phyloP scores from a whole-genome alignment of 2,113 vertebrate genomes.

The Cricetomys ansorgei region DNA sequence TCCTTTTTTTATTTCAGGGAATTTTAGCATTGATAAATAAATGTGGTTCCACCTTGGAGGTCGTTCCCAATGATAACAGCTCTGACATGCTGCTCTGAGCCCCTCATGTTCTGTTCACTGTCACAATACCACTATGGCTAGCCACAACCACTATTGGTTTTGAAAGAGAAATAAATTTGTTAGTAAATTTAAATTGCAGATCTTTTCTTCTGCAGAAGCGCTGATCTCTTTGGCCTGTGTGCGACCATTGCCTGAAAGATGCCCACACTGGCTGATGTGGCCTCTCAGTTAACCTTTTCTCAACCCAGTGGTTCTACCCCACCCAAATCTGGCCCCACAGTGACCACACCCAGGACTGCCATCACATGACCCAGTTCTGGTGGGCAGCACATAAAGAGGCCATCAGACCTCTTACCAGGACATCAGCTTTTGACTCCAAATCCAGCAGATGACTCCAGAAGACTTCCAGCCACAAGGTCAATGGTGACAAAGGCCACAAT shows the following conservation, averaged over 20 bases:
- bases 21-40: slow-evolving; percentile 81
- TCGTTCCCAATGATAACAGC: slow-evolving; percentile 82
- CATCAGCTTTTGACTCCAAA: background rate
- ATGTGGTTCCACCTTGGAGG: slow-evolving; percentile 76
- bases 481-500: background rate
- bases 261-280: accelerated
- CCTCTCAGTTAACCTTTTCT: background rate
- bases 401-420: background rate
- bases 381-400: background rate
- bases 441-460: background rate
- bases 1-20: slow-evolving; percentile 84
- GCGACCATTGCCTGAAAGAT: background rate
- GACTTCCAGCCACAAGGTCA: background rate
- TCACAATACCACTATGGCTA: slow-evolving; percentile 87
- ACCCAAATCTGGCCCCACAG: background rate
- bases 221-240: background rate
- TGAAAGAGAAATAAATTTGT: too few relatives aligned
- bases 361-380: background rate
- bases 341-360: background rate
- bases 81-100: slow-evolving; percentile 85
- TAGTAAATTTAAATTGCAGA: too few relatives aligned
- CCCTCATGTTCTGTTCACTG: slow-evolving; percentile 82
- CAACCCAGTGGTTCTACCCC: too few relatives aligned
- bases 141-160: too few relatives aligned
- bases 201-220: too few relatives aligned